phyloP scores from a whole-genome alignment of 2,113 vertebrate species.

The Australoheros scitulus region DNA sequence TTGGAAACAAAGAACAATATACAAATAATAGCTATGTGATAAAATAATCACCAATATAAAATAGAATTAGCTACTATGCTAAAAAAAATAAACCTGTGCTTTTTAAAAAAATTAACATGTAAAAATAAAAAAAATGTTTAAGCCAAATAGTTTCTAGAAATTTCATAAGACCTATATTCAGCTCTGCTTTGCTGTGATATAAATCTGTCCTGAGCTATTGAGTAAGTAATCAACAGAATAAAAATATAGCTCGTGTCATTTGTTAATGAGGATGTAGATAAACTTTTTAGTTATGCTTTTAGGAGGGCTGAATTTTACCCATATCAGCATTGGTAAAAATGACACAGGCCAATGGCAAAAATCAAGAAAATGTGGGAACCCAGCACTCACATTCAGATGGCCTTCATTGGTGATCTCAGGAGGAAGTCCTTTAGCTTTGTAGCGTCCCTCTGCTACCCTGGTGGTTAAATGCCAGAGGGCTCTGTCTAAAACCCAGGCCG shows the following conservation, averaged over 20 bases:
- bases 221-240: accelerated
- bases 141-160: not conserved
- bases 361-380: accelerated
- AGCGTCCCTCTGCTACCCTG: slow-evolving; percentile 56
- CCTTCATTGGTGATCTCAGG: slow-evolving; percentile 56
- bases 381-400: slow-evolving; percentile 64
- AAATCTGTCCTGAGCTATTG: not conserved
- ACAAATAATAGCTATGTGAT: not conserved
- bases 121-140: too few species aligned
- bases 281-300: accelerated
- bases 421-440: slow-evolving; percentile 63
- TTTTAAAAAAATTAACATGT: too few species aligned
- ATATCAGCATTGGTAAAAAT: not conserved
- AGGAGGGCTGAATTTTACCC: too few species aligned
- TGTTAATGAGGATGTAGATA: not conserved
- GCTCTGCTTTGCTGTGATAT: not conserved
- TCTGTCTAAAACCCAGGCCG: slow-evolving; percentile 74
- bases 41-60: not conserved
- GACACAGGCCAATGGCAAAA: not conserved
- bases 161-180: not conserved
- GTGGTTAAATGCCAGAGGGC: slow-evolving; percentile 69
- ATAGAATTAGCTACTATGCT: not conserved
- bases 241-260: not conserved
- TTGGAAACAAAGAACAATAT: not conserved
- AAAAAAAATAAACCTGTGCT: too few species aligned